Percentiles rank a stretch among this genome's conserved stretches.
These are phyloP conservation scores for Embidobia sp. DNA, from an alignment of 2,888 invertebrate species.

Conservation along the genomic window DNA sequence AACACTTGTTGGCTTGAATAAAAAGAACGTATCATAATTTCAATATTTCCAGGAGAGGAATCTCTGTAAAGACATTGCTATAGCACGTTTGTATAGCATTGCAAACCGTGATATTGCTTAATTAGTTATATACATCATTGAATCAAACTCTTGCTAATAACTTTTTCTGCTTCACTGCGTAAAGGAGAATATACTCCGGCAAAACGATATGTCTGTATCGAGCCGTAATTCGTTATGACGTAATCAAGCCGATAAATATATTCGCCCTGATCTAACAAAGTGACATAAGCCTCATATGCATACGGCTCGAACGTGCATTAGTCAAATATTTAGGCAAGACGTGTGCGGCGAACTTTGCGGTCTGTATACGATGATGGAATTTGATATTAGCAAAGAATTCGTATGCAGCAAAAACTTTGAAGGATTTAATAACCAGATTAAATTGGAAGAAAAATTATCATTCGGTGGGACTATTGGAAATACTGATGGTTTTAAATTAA, in stretches of 20 bases:
- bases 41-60: too few species aligned
- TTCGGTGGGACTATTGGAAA: too few species aligned
- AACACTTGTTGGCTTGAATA: too few species aligned
- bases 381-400: slow-evolving; percentile 1
- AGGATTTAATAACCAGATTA: too few species aligned
- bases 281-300: slow-evolving; percentile 1
- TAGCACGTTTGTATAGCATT: too few species aligned
- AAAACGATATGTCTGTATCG: slow-evolving; percentile 6
- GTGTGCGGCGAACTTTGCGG: background rate
- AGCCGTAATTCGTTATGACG: slow-evolving; percentile 17
- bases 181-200: slow-evolving; percentile 1
- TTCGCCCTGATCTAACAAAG: background rate
- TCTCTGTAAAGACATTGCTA: too few species aligned
- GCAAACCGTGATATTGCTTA: slow-evolving; percentile 17
- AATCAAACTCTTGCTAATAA: slow-evolving; percentile 30
- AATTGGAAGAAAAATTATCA: too few species aligned
- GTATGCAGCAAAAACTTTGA: too few species aligned
- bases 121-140: slow-evolving; percentile 13
- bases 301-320: background rate
- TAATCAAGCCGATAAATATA: slow-evolving; percentile 14
- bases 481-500: too few species aligned
- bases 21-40: too few species aligned
- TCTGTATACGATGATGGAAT: slow-evolving; percentile 14
- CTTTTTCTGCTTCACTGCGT: slow-evolving; percentile 16
- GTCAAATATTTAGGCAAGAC: slow-evolving; percentile 14